Evolutionary conservation across 2,113 vertebrate species (phyloP).

Genomic region (Ptyas mucosa): DNA sequence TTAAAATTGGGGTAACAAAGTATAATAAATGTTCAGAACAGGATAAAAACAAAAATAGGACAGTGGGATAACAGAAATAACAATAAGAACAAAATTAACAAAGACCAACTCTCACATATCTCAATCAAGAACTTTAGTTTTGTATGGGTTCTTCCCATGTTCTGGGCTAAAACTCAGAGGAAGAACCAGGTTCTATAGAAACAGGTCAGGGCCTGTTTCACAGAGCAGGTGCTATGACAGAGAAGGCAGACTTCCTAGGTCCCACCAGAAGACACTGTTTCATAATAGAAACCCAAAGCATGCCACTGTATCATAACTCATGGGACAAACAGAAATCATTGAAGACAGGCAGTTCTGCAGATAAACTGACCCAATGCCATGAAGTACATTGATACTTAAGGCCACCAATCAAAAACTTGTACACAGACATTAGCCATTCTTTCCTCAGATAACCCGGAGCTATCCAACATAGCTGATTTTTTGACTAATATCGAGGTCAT

Average conservation of each 20-base stretch:
- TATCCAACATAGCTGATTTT: background rate
- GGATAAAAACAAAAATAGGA: background rate
- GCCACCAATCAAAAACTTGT: background rate
- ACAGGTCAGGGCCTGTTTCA: background rate
- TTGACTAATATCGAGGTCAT: background rate
- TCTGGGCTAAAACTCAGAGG: background rate
- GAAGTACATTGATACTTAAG: background rate
- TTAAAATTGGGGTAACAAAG: background rate
- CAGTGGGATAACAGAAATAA: background rate
- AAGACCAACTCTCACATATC: background rate
- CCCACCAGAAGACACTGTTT: background rate
- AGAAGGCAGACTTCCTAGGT: background rate
- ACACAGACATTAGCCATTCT: background rate
- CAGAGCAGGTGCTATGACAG: background rate
- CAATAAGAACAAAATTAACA: background rate
- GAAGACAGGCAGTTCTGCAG: background rate
- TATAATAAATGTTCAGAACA: background rate
- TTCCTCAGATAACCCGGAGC: background rate
- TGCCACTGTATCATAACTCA: background rate
- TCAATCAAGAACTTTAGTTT: background rate
- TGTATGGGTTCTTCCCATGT: background rate
- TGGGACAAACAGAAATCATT: background rate
- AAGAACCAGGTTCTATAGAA: background rate
- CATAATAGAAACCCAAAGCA: background rate
- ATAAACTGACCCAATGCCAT: background rate